Base-by-base conservation (phyloP, 2,113 vertebrate species). In the Aptenodytes forsteri region DNA sequence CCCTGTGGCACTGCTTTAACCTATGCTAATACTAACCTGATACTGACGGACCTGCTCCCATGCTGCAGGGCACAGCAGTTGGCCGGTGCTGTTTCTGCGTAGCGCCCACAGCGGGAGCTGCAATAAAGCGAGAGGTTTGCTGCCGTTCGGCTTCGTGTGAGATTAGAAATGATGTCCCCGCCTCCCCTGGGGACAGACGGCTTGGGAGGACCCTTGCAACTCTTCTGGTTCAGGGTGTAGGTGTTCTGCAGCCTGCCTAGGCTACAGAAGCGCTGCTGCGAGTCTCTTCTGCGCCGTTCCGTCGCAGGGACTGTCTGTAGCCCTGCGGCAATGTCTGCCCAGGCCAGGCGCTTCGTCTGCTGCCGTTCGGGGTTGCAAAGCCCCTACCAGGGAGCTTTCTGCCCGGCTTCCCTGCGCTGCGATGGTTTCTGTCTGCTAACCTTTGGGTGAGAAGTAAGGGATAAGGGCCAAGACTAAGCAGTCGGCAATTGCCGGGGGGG, bases 101-200 rank as follows among this genome's bases (percentile, higher is more conserved):
- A 0, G 3, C 18, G 2, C 50, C 58, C 3, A 0, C 9, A 16
- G 66, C 5, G 6, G 62, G 40, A 75, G 34, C 50, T 18, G 21
- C 25, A 4, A 2, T 9, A 5, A 47, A 14, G 13, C 21, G 4
- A 5, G 4, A 6, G 58, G 4, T 67, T 59, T 17, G 44, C 30
- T 82, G 47, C 59, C 14, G 26, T 40, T 26, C 10, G 6, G 38
- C 54, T 89, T 34, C 2, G 2, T 2, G 58, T 1, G 44, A n/a
- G 13, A 6, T 6, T 1, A 11, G 49, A 18, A 56, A 3, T 0
- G 0, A 6, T 3, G 11, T 64, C 32, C 27, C 19, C 0, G 0
- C 4, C 21, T 12, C 13, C 22, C 12, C 12, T 6, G 66, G 67
- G 47, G 52, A 29, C 22, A 19, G 25, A 7, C 1, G 9, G 13